Base-by-base conservation (phyloP, 1,140 invertebrate genomes). In the Drosophila rufa region DNA sequence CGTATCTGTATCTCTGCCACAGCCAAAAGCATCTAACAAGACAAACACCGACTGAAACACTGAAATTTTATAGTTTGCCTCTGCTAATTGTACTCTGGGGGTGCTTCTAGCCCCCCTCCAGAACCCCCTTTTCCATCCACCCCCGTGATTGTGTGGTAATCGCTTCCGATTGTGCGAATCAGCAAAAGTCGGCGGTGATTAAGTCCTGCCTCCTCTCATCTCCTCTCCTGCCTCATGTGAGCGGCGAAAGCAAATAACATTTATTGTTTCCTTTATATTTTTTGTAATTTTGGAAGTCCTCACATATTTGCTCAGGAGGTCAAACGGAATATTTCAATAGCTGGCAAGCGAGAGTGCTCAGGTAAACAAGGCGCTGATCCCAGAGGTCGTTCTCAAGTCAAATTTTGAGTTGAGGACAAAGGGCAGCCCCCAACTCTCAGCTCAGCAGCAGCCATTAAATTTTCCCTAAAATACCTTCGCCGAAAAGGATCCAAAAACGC, bases 61-160 rank as follows among this genome's bases (percentile, higher is more conserved):
- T 89, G 85, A 89, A 89, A 89, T 89, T 89, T 89, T 89, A 89
- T 89, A 89, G 85, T 89, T 90, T 67, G 68, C 74, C 80, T 38
- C 12, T 77, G 47, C 75, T 89, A 89, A 89, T 89, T 89, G 85
- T 70, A 90, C 85, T 89, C 85, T 84, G 68, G 85, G 85, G 85
- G 78, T 73, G 75, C 76, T 87, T 56, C 56, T 40, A 19, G 48
- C 36, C 33, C 42, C 33, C 42, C 15, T 19, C 45, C 19, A 14
- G 17, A 15, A 12, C 19, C 9, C 22, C 36, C 48, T 15, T 40
- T 58, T 19, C 33, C 36, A 30, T 25, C 47, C 56, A 43, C 55
- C 59, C 36, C 57, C 68, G 19, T 48, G 47, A 48, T 68, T 77
- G 47, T 62, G 70, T 69, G 73, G 78, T 89, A 89, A 84, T 84